These are phyloP conservation scores for Mareca strepera DNA, from an alignment of 2,797 vertebrate species.

Conservation along the genomic window DNA sequence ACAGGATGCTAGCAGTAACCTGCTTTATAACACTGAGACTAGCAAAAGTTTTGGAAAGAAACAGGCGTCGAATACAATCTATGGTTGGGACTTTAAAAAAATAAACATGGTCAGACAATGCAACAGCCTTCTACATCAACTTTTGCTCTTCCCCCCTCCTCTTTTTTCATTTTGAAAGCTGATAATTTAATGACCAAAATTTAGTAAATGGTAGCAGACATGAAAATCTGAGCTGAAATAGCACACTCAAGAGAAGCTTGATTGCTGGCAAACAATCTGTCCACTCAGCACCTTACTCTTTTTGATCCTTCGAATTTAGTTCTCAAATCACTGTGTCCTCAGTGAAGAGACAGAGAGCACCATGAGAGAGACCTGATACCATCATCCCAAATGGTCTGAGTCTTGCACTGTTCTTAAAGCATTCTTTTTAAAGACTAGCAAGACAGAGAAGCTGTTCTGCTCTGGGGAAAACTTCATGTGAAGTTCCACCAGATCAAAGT, in stretches of 20 bases:
- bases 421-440: not conserved
- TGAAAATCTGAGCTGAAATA: not conserved
- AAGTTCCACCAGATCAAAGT: not conserved
- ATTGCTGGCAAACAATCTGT: not conserved
- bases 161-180: not conserved
- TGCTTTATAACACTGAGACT: not conserved
- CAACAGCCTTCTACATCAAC: not conserved
- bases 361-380: slow-evolving; percentile 1
- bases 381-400: not conserved
- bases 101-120: not conserved
- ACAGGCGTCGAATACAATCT: not conserved
- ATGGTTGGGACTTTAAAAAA: not conserved
- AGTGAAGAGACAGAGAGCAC: not conserved
- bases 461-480: slow-evolving; percentile 5
- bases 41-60: not conserved
- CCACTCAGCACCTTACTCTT: slow-evolving; percentile 12
- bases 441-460: not conserved
- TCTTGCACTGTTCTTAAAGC: not conserved
- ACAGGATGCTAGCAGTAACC: not conserved
- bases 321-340: not conserved
- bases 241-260: not conserved
- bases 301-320: not conserved
- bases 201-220: slow-evolving; percentile 14
- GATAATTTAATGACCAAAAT: slow-evolving; percentile 5
- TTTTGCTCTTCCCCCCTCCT: not conserved